These are phyloP conservation scores for Sitta carolinensis DNA, from an alignment of 2,797 vertebrate species.

Conservation along the genomic window DNA sequence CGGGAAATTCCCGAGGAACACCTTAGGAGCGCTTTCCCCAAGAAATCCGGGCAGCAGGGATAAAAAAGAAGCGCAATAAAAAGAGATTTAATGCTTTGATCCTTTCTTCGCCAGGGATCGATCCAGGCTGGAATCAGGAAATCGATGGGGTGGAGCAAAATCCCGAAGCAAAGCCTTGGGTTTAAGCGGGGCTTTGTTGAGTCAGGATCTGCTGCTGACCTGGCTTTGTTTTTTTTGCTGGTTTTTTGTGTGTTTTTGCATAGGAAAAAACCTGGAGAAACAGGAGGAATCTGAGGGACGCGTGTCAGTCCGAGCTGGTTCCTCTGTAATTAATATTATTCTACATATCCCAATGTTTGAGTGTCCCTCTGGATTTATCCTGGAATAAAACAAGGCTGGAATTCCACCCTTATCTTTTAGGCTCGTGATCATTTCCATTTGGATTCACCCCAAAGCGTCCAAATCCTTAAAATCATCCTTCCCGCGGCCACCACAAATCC, in stretches of 20 bases:
- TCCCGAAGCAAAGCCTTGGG: not conserved
- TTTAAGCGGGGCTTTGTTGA: not conserved
- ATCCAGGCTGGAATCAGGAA: not conserved
- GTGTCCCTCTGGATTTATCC: not conserved
- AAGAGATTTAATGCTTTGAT: not conserved
- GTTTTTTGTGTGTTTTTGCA: not conserved
- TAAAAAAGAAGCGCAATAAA: not conserved
- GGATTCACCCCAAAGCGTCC: not conserved
- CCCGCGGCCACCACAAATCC: fast-evolving
- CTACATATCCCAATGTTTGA: not conserved
- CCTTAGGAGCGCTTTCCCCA: conserved; percentile 46
- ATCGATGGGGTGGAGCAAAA: not conserved
- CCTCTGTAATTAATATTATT: not conserved
- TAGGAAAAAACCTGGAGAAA: not conserved
- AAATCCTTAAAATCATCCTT: not conserved
- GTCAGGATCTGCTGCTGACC: not conserved
- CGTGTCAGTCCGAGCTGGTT: not conserved
- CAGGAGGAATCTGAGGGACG: not conserved
- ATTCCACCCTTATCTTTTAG: not conserved
- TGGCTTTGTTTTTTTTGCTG: not conserved
- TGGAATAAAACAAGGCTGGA: not conserved
- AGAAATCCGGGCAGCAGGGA: conserved; percentile 34
- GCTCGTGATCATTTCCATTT: not conserved
- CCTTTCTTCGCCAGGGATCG: not conserved
- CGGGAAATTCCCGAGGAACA: conserved; percentile 74